Base-by-base conservation (phyloP, 2,113 vertebrate genomes). In the Amia ocellicauda region DNA sequence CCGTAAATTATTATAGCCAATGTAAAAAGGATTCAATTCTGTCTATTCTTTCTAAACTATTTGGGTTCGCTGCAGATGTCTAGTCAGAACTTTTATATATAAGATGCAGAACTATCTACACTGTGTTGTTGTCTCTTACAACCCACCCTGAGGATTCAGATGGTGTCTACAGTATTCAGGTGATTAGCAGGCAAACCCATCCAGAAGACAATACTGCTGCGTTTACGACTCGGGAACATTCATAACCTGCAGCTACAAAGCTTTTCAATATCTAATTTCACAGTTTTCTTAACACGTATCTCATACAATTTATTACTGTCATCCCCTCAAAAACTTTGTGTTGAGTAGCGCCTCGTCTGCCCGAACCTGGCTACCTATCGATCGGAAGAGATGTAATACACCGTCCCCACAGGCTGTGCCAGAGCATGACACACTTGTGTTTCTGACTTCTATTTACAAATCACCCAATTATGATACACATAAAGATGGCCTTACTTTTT, bases 301-400 rank as follows among this genome's bases (percentile, higher is more conserved):
- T 74, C 60, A 62, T 73, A 75, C 82, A 71, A 82, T 89, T 78
- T 86, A 84, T 86, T 87, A 85, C 80, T 84, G 82, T 85, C 81
- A 79, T 68, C 5, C n/a, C n/a, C 31, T 36, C 31, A 36, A 5
- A 36, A 36, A 36, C 31, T 7, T 36, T 36, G 31, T 36, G 31
- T 36, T 36, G 31, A 36, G 31, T 36, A 36, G 5, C 11, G 31
- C 31, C 14, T 14, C 43, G 4, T 17, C 43, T n/a, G 13, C 14
- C 14, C 43, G 14, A 47, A 47, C n/a, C 66, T 68, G 29, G 41
- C 49, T 43, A 57, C 66, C 3, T 2, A 13, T 41, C 13, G 4
- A 43, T 16, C 13, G 19, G 24, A 22, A 19, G 10, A 19, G 7
- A 22, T 62, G 60, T 79, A 75, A 83, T 73, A 73, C 74, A 67